Conservation (phyloP, 2,888 invertebrate species). For the Himalopsyche kuldschensis region DNA sequence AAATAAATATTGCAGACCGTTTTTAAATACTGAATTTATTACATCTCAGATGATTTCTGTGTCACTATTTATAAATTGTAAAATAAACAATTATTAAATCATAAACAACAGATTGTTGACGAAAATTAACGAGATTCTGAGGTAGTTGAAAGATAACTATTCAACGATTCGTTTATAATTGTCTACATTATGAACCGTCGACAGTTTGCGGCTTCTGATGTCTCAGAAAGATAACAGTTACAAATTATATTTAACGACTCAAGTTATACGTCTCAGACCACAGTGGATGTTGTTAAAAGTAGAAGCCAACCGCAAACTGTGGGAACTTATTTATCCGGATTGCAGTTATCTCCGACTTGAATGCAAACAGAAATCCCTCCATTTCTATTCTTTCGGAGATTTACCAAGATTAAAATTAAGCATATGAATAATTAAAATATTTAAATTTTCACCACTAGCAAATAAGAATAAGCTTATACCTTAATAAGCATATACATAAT, state of each 20-base stretch:
- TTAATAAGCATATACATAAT: background rate
- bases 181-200: background rate
- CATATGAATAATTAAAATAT: background rate
- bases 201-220: slow-evolving; percentile 9
- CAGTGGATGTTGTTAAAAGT: background rate
- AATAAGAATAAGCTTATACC: background rate
- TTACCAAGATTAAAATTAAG: slow-evolving; percentile 14
- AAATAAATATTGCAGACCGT: too few relatives aligned
- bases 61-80: too few relatives aligned
- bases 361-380: background rate
- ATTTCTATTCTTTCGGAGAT: slow-evolving; percentile 3
- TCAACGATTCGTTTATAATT: background rate
- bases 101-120: too few relatives aligned
- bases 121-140: too few relatives aligned
- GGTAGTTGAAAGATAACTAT: too few relatives aligned
- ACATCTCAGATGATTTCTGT: too few relatives aligned
- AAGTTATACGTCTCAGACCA: slow-evolving; percentile 6
- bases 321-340: slow-evolving; percentile 6
- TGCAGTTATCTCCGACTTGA: slow-evolving; percentile 6
- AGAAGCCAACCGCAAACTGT: slow-evolving; percentile 3
- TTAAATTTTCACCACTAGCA: background rate
- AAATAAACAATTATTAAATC: too few relatives aligned
- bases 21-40: too few relatives aligned
- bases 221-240: slow-evolving; percentile 8
- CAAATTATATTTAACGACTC: slow-evolving; percentile 33